Base-by-base conservation (phyloP, 2,888 invertebrate genomes). In the Ischnura elegans region DNA sequence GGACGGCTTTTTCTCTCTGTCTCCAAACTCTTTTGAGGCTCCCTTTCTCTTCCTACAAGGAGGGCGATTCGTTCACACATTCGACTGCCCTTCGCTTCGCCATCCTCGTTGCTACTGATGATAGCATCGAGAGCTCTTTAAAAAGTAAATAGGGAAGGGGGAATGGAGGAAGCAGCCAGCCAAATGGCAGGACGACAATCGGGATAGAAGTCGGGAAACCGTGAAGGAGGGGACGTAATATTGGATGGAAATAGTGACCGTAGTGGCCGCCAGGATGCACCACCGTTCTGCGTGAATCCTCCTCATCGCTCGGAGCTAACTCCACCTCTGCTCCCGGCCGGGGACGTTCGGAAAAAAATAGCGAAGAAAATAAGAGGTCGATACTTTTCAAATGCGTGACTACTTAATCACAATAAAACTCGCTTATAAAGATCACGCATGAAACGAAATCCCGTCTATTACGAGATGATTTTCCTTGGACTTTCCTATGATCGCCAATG, bases 71-170 rank as follows among this genome's bases (percentile, higher is more conserved):
- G 76, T 76, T 76, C 76, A 76, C 76, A 76, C 76, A 76, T 76
- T 76, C 76, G 76, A 76, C 76, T 36, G 10, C 76, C 36, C 76
- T 36, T 36, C n/a, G 13, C 76, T 76, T 29, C 36, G 13, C 36
- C 36, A n/a, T 36, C 36, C n/a, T 76, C 76, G 10, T 36, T 76
- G 29, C 36, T 36, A 10, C 36, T 5, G 29, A 66, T 36, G 76
- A 76, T 76, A 76, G 76, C 76, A 76, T 76, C 76, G 76, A 76
- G 36, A 76, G 76, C 76, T 36, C 76, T 76, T n/a, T 76, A 76
- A 76, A 76, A 76, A 76, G 76, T 76, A 76, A 76, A 76, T 76
- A 76, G 76, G 13, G 76, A 36, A 61, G 36, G 36, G 36, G 36
- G 76, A 76, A 76, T 76, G 76, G 29, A 76, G 13, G 76, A 8